Percentiles rank a stretch among this genome's conserved stretches.
Evolutionary conservation across 2,113 vertebrate genomes (phyloP).

Genomic region (Plestiodon gilberti): DNA sequence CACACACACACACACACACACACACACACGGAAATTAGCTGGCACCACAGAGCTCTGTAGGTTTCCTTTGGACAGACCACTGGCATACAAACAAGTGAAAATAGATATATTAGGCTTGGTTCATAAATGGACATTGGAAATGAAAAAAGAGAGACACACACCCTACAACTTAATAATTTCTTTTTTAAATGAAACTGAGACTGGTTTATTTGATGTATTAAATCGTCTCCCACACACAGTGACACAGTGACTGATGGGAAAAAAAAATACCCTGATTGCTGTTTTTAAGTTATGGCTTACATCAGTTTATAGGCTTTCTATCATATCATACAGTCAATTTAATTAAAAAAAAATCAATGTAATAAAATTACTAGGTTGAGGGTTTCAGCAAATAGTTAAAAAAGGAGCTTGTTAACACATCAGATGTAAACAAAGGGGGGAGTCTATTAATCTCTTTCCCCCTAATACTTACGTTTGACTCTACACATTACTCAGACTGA

Average conservation of each 20-base stretch:
- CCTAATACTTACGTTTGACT: not conserved
- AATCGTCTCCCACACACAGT: constrained; percentile 67
- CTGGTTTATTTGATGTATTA: constrained; percentile 70
- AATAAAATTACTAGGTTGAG: constrained; percentile 24
- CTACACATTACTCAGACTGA: too few relatives aligned
- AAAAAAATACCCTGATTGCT: constrained; percentile 70
- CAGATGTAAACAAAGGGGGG: constrained; percentile 18
- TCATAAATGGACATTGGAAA: not conserved
- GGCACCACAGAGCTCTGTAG: not conserved
- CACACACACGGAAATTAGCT: not conserved
- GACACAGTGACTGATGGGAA: constrained; percentile 53
- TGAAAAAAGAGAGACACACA: not conserved
- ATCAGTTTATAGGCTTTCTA: constrained; percentile 63
- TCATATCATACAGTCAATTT: constrained; percentile 5
- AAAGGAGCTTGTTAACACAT: constrained; percentile 18
- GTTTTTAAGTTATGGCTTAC: constrained; percentile 65
- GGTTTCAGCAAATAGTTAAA: constrained; percentile 27
- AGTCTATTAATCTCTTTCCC: not conserved
- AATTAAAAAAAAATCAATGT: not conserved
- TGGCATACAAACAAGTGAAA: not conserved
- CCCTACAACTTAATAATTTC: not conserved
- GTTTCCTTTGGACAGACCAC: not conserved
- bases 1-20: too few relatives aligned
- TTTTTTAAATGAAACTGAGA: constrained; percentile 55
- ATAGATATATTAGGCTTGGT: not conserved